A percentile compares a stretch with the other conserved stretches of the same genome.
These are phyloP conservation scores for Myotis myotis DNA, from an alignment of 2,797 vertebrate genomes.

Conservation along the genomic window DNA sequence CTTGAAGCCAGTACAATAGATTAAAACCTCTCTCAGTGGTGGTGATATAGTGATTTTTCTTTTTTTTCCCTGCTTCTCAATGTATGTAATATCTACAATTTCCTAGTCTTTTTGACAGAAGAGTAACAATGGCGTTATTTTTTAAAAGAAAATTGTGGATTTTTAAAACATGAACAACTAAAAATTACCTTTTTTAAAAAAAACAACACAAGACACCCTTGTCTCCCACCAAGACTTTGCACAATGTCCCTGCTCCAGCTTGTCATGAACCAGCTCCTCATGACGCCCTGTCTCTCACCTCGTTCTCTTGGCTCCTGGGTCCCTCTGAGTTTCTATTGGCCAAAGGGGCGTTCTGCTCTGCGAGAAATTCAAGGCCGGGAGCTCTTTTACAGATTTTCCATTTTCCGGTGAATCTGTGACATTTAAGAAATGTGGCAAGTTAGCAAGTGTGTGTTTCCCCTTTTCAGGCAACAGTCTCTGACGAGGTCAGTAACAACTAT, in stretches of 20 bases:
- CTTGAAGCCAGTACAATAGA: neutral
- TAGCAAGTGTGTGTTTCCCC: neutral
- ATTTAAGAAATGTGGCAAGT: slow-evolving; percentile 59
- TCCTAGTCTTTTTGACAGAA: neutral
- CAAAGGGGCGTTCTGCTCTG: slow-evolving; percentile 18
- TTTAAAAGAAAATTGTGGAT: neutral
- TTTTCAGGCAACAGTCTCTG: neutral
- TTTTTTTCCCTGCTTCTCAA: neutral
- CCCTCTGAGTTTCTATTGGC: neutral
- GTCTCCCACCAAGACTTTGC: neutral
- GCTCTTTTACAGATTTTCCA: slow-evolving; percentile 62
- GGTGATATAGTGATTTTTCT: neutral
- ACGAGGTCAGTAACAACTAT: neutral
- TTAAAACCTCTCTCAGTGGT: neutral
- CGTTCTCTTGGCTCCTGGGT: neutral
- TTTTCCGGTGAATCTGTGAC: slow-evolving; percentile 76
- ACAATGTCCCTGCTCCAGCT: rapidly evolving
- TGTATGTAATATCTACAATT: neutral
- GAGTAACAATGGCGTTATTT: neutral
- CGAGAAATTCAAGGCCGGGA: slow-evolving; percentile 44
- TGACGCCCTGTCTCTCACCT: neutral
- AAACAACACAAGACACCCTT: neutral
- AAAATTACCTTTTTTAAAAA: neutral
- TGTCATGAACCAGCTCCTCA: rapidly evolving
- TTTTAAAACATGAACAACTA: neutral